These are phyloP conservation scores for Hylaeus anthracinus DNA, from an alignment of 1,140 invertebrate genomes.

Conservation along the genomic window DNA sequence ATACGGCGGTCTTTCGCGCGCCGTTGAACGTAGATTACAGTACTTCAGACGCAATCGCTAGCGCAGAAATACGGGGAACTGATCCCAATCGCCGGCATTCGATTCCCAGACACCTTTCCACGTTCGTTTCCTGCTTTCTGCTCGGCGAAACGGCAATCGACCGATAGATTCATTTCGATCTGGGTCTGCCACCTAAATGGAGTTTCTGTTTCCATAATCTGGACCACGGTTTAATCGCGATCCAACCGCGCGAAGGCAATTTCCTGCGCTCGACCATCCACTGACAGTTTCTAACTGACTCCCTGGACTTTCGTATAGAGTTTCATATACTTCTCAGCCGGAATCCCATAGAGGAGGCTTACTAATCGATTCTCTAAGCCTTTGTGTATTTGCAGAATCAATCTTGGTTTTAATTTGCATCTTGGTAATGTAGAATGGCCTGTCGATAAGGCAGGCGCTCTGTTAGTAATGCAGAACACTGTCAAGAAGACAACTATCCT, in stretches of 20 bases:
- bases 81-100: slow-evolving; percentile 39
- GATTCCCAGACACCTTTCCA: slow-evolving; percentile 32
- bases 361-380: no score
- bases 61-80: slow-evolving; percentile 17
- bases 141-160: not conserved
- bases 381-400: no score
- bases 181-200: not conserved
- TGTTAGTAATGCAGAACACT: no score
- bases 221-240: not conserved
- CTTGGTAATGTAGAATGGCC: no score
- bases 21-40: slow-evolving; percentile 30
- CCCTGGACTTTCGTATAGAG: not conserved
- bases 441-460: no score
- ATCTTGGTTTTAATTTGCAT: no score
- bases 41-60: slow-evolving; percentile 13
- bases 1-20: slow-evolving; percentile 32
- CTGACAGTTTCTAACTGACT: not conserved
- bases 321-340: no score
- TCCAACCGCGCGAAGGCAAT: not conserved
- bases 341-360: no score
- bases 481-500: no score
- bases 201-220: not conserved
- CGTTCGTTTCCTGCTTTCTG: slow-evolving; percentile 10
- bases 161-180: slow-evolving; percentile 6
- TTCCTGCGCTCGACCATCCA: not conserved